Evolutionary conservation across 2,113 vertebrate species (phyloP).

Genomic region (Nyctibius bracteatus): DNA sequence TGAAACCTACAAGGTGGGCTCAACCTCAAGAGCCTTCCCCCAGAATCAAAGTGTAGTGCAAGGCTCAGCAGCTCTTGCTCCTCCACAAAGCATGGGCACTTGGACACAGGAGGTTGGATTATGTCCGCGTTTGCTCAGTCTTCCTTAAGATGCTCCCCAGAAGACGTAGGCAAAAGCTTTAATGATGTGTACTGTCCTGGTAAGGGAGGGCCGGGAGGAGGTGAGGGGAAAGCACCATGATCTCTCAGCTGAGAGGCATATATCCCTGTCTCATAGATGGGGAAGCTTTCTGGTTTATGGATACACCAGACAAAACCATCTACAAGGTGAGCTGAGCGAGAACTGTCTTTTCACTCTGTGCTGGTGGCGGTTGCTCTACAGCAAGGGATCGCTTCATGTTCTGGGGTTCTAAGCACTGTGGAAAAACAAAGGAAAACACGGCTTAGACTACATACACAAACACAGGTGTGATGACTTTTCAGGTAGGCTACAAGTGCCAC

Average conservation of each 20-base stretch:
- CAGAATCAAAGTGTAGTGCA: neutral
- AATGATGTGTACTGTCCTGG: neutral
- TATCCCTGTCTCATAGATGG: neutral
- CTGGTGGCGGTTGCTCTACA: neutral
- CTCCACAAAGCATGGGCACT: neutral
- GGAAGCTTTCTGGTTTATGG: neutral
- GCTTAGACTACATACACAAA: neutral
- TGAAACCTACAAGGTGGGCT: neutral
- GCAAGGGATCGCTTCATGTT: neutral
- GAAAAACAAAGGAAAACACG: neutral
- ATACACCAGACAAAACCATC: neutral
- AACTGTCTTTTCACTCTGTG: neutral
- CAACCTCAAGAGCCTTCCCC: neutral
- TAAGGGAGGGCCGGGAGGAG: neutral
- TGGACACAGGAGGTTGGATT: neutral
- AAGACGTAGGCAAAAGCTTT: neutral
- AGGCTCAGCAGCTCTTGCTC: neutral
- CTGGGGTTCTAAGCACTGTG: neutral
- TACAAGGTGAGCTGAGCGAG: neutral
- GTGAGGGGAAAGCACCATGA: neutral
- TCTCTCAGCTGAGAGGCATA: neutral
- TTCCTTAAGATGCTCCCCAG: neutral
- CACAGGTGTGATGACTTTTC: neutral
- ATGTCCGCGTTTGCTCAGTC: rapidly evolving
- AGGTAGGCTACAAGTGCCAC: neutral